phyloP scores from a whole-genome alignment of 2,797 vertebrate genomes.

The Chrysocyon brachyurus region DNA sequence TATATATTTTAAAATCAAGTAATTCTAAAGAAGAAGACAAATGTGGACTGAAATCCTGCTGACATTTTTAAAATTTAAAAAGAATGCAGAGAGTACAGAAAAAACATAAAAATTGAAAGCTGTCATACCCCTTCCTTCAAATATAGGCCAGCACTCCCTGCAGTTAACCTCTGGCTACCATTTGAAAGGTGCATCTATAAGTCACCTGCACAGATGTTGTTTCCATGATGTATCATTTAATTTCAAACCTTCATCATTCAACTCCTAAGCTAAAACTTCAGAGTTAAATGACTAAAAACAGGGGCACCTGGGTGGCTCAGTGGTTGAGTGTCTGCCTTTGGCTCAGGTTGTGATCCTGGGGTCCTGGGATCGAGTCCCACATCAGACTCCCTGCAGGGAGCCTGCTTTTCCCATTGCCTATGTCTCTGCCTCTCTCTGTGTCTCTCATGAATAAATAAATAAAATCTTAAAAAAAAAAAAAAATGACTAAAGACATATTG shows the following conservation, averaged over 20 bases:
- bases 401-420: too few relatives aligned
- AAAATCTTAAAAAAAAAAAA: background rate
- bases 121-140: background rate
- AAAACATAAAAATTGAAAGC: background rate
- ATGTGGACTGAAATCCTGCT: background rate
- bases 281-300: constrained; percentile 20
- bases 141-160: background rate
- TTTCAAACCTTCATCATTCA: background rate
- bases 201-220: background rate
- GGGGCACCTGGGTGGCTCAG: too few relatives aligned
- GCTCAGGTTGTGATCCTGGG: too few relatives aligned
- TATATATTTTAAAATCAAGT: constrained; percentile 27
- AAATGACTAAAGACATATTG: constrained; percentile 9
- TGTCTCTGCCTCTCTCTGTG: too few relatives aligned
- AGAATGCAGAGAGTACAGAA: background rate
- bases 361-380: too few relatives aligned
- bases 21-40: constrained; percentile 54
- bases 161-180: background rate
- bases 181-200: background rate
- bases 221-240: background rate
- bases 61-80: constrained; percentile 5
- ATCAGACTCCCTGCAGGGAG: too few relatives aligned
- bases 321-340: too few relatives aligned
- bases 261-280: background rate
- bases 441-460: too few relatives aligned